These are phyloP conservation scores for Leptopilina drosophilae DNA, from an alignment of 2,888 invertebrate species.

Conservation along the genomic window DNA sequence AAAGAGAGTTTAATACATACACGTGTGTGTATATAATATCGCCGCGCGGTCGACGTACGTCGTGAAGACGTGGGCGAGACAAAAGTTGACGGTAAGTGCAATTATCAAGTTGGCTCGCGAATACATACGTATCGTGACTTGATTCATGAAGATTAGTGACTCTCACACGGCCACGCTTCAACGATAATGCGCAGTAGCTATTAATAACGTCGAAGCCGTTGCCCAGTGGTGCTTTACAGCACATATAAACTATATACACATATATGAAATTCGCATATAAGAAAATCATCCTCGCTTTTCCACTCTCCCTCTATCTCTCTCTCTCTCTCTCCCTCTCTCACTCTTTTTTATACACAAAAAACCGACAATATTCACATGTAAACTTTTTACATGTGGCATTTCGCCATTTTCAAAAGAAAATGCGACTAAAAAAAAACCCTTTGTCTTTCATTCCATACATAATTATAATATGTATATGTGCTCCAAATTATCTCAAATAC, in stretches of 20 bases:
- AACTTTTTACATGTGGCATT: constrained; percentile 44
- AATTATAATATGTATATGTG: too few relatives aligned
- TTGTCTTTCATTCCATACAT: constrained; percentile 34
- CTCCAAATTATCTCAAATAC: constrained; percentile 17
- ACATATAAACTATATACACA: too few relatives aligned
- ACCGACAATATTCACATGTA: too few relatives aligned
- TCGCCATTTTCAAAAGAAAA: constrained; percentile 48
- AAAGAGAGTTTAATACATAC: neutral
- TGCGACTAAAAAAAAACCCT: constrained; percentile 50
- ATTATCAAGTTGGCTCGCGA: constrained; percentile 58
- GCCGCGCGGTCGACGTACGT: constrained; percentile 8
- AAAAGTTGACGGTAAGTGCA: constrained; percentile 59
- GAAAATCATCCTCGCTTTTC: too few relatives aligned
- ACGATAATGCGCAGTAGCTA: constrained; percentile 74
- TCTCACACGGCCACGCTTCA: constrained; percentile 65
- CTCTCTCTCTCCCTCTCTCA: too few relatives aligned
- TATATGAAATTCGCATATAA: too few relatives aligned
- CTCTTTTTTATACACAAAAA: too few relatives aligned
- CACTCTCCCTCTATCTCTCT: too few relatives aligned
- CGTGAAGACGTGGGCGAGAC: constrained; percentile 53
- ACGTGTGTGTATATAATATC: constrained; percentile 12
- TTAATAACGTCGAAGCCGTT: constrained; percentile 66
- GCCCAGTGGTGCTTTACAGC: constrained; percentile 39
- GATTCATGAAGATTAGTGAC: constrained; percentile 67
- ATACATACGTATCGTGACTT: constrained; percentile 59